phyloP scores from a whole-genome alignment of 2,113 vertebrate species.

The Anas platyrhynchos region DNA sequence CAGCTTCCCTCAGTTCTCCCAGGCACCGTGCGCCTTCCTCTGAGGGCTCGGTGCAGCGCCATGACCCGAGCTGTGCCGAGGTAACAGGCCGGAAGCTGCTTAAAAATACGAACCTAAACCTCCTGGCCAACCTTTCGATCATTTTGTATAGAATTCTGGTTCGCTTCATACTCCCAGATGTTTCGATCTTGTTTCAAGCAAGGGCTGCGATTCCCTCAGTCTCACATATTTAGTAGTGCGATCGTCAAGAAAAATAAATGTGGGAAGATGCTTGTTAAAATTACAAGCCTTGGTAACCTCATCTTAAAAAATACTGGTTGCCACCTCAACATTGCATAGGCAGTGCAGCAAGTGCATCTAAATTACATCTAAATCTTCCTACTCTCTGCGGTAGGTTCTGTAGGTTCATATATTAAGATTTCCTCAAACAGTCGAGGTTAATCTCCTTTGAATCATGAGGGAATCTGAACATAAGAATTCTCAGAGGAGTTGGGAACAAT shows the following conservation, averaged over 20 bases:
- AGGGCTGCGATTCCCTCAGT: background rate
- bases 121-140: background rate
- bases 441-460: background rate
- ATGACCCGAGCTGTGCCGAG: background rate
- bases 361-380: background rate
- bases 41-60: background rate
- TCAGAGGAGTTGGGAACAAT: background rate
- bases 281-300: background rate
- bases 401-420: background rate
- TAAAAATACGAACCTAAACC: accelerated
- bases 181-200: background rate
- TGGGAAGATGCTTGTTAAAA: background rate
- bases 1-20: background rate
- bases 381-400: background rate
- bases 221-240: background rate
- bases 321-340: background rate
- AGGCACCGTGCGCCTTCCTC: background rate
- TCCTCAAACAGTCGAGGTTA: background rate
- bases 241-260: background rate
- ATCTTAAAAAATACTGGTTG: background rate
- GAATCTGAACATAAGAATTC: background rate
- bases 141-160: background rate
- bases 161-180: accelerated
- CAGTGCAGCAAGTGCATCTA: background rate
- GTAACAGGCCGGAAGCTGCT: background rate